Conservation (phyloP, 2,888 invertebrate genomes). For the Agrochola litura region DNA sequence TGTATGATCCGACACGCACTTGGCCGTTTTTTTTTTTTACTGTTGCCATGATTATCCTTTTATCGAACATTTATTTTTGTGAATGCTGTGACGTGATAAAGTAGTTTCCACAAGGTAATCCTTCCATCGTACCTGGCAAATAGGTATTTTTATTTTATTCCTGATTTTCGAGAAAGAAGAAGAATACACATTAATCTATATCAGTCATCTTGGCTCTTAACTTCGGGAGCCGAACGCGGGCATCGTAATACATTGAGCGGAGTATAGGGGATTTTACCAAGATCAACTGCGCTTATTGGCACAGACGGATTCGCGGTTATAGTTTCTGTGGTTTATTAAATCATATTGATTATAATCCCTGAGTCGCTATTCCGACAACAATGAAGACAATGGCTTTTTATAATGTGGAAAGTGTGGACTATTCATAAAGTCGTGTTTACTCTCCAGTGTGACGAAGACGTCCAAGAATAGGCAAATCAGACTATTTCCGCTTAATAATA, state of each 20-base stretch:
- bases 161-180: background rate
- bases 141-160: background rate
- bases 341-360: background rate
- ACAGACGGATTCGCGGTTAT: background rate
- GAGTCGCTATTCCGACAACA: background rate
- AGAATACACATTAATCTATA: background rate
- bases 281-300: background rate
- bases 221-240: background rate
- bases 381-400: too few relatives aligned
- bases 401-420: background rate
- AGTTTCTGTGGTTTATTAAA: conserved; percentile 1
- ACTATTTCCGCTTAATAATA: background rate
- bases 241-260: background rate
- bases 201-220: background rate
- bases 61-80: conserved; percentile 7
- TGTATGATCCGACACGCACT: too few relatives aligned
- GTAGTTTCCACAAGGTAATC: too few relatives aligned
- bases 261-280: background rate
- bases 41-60: background rate
- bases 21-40: background rate
- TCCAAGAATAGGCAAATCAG: background rate
- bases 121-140: background rate
- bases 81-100: conserved; percentile 11
- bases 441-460: background rate
- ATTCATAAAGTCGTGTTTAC: background rate